Evolutionary conservation across 2,797 vertebrate species (phyloP).

Genomic region (Pygocentrus nattereri): DNA sequence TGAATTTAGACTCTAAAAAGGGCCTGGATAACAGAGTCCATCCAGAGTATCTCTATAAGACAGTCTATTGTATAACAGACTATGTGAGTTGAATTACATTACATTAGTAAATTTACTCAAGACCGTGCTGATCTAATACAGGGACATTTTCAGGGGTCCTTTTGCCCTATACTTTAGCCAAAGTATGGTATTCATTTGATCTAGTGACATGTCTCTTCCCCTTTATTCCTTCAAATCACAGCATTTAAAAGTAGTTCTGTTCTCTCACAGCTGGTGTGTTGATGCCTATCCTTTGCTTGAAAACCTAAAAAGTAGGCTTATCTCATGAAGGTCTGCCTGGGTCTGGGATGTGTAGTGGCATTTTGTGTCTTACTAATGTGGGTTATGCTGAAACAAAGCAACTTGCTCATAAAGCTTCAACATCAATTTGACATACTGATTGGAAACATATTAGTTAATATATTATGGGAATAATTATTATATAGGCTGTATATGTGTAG

Average conservation of each 20-base stretch:
- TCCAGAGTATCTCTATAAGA: background rate
- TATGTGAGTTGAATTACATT: background rate
- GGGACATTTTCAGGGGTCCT: background rate
- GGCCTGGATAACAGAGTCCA: background rate
- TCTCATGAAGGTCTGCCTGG: slow-evolving; percentile 7
- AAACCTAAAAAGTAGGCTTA: background rate
- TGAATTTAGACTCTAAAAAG: background rate
- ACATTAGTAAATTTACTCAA: background rate
- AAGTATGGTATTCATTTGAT: background rate
- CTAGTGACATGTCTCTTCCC: background rate
- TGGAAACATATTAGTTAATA: background rate
- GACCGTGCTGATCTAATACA: background rate
- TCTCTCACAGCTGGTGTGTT: background rate
- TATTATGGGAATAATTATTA: background rate
- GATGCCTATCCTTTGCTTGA: background rate
- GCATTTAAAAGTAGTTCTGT: slow-evolving; percentile 11
- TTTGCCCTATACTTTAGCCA: slow-evolving; percentile 1
- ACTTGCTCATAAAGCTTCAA: background rate
- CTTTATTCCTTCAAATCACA: background rate
- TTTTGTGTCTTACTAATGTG: slow-evolving; percentile 39
- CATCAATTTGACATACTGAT: background rate
- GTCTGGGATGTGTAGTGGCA: slow-evolving; percentile 63
- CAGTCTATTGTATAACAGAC: background rate
- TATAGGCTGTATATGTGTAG: background rate
- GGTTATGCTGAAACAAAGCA: background rate